A percentile compares a stretch with the other conserved stretches of the same genome.
Evolutionary conservation across 2,888 invertebrate species (phyloP).

Genomic region (Microchrysa polita): DNA sequence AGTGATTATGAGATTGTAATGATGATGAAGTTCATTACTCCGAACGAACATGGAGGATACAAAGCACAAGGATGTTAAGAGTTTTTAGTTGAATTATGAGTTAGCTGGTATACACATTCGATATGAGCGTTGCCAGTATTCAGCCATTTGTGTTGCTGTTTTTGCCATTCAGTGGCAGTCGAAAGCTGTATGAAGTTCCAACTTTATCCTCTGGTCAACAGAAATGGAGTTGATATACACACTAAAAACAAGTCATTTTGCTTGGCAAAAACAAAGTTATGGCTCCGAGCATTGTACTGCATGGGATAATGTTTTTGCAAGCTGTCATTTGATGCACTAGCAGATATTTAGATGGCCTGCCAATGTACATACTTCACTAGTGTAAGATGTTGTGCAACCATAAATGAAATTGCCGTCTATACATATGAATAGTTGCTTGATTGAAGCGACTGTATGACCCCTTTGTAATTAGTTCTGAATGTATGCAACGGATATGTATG

Average conservation of each 20-base stretch:
- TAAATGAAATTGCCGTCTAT: background rate
- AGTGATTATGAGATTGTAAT: conserved; percentile 39
- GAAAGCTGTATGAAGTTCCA: background rate
- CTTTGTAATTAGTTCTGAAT: conserved; percentile 6
- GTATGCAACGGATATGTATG: background rate
- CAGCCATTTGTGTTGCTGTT: conserved; percentile 10
- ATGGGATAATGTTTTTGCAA: conserved; percentile 15
- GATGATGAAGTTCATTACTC: conserved; percentile 44
- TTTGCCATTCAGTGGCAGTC: conserved; percentile 18
- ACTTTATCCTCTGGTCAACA: background rate
- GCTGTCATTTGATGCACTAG: background rate
- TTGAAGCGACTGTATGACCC: background rate
- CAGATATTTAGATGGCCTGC: background rate
- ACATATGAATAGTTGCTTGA: conserved; percentile 10
- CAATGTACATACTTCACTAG: too few relatives aligned
- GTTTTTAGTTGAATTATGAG: conserved; percentile 36
- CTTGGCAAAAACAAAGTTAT: conserved; percentile 19
- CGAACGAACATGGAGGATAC: conserved; percentile 4
- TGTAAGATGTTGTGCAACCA: background rate
- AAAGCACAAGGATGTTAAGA: conserved; percentile 13
- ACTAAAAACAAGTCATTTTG: conserved; percentile 21
- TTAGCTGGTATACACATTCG: conserved; percentile 13
- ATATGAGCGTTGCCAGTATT: background rate
- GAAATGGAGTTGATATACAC: conserved; percentile 8
- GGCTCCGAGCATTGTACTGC: conserved; percentile 2